These are phyloP conservation scores for Brachypteracias leptosomus DNA, from an alignment of 2,113 vertebrate species.

Conservation along the genomic window DNA sequence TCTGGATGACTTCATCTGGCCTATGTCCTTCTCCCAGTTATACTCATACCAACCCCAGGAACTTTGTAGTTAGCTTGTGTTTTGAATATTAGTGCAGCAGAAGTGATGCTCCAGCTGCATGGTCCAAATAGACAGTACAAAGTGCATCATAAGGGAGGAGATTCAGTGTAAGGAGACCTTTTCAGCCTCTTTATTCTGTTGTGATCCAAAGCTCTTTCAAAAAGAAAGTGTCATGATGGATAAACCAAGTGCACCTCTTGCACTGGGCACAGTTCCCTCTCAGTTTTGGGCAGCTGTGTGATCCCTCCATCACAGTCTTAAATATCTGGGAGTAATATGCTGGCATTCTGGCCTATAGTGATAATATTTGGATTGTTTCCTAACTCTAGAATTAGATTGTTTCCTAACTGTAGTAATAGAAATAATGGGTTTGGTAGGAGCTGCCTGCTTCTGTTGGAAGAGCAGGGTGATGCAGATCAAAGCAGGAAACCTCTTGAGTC, in stretches of 20 bases:
- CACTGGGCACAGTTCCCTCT: background rate
- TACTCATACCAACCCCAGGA: background rate
- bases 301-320: background rate
- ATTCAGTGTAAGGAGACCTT: background rate
- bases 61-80: background rate
- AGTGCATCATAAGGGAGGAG: background rate
- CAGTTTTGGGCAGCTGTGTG: background rate
- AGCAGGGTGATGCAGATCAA: background rate
- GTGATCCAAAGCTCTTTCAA: background rate
- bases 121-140: background rate
- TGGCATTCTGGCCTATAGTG: background rate
- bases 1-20: background rate
- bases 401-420: accelerated
- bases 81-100: background rate
- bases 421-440: background rate
- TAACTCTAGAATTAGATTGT: too few relatives aligned
- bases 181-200: background rate
- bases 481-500: background rate
- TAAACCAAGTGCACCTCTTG: background rate
- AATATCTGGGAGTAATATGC: background rate
- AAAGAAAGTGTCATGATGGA: background rate
- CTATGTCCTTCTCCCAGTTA: background rate
- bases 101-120: background rate
- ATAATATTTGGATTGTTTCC: background rate
- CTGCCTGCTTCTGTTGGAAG: background rate